Evolutionary conservation across 2,888 invertebrate genomes (phyloP), one percentile per base, ranked within the genome.

Genomic region (Gastracanthus pulcherrimus): DNA sequence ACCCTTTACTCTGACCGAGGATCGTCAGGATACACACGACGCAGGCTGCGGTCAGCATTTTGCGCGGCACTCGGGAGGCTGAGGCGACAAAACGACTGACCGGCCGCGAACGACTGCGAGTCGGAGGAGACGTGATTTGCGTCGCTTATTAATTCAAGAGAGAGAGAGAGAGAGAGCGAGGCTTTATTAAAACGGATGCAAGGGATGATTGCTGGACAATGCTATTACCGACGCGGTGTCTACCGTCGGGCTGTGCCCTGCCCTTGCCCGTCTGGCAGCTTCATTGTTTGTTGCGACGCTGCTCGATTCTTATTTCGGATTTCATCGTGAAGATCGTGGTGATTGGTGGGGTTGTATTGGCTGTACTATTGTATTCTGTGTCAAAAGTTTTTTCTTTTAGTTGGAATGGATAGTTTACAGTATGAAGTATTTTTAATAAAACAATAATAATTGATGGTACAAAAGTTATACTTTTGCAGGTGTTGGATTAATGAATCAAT

Each of bases 151-250:
- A 82, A 84, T 85, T 82, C 58, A 23, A 75, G 82, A 16, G 38
- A 34, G 23, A 36, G 38, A 51, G n/a, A n/a, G n/a, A n/a, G n/a
- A n/a, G n/a, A n/a, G n/a, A n/a, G n/a, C n/a, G n/a, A n/a, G n/a
- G n/a, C 48, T 51, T 51, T 48, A 67, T 81, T 78, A 78, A 76
- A 78, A 70, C 77, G 81, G 81, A 81, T 81, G 81, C 70, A 45
- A 69, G 62, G 66, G 84, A 84, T 85, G 84, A 88, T 88, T 88
- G 86, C 76, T 81, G 55, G 81, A 88, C 87, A 88, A 88, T 87
- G 83, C 83, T 36, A 55, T n/a, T 55, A 7, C 66, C n/a, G 48
- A 34, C 16, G n/a, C n/a, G n/a, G n/a, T n/a, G n/a, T n/a, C n/a
- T n/a, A n/a, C n/a, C n/a, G n/a, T n/a, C n/a, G n/a, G n/a, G n/a